Conservation (phyloP, 2,797 vertebrate species). For the Florisuga fusca region DNA sequence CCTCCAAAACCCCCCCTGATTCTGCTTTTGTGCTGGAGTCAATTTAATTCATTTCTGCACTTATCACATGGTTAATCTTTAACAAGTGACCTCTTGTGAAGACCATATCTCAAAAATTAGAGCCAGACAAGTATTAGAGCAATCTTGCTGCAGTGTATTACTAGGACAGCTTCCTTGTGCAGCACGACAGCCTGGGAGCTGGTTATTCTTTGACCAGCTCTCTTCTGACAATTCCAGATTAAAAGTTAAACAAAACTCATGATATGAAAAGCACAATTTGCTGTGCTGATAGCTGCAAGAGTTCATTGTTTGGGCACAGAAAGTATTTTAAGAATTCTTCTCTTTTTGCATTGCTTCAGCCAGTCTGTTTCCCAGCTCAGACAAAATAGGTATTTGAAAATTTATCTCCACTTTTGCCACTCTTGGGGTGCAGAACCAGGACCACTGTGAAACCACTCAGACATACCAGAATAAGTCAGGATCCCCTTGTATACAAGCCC, state of each 20-base stretch:
- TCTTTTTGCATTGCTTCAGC: not conserved
- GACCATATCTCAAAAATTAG: not conserved
- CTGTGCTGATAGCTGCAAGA: not conserved
- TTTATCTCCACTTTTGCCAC: not conserved
- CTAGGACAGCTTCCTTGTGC: not conserved
- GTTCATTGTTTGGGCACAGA: not conserved
- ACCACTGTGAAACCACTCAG: not conserved
- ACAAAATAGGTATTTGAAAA: not conserved
- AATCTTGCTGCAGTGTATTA: not conserved
- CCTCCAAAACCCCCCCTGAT: not conserved
- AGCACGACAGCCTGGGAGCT: not conserved
- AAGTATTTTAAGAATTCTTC: not conserved
- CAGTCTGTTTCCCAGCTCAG: not conserved
- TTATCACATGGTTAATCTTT: slow-evolving; percentile 24
- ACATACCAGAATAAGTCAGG: not conserved
- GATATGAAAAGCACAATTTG: not conserved
- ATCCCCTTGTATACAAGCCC: not conserved
- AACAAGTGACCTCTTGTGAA: slow-evolving; percentile 6
- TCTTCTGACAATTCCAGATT: slow-evolving; percentile 6
- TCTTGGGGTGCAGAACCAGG: not conserved
- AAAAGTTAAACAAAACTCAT: slow-evolving; percentile 14
- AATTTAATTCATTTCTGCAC: not conserved
- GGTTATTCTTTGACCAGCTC: not conserved
- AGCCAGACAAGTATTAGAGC: not conserved
- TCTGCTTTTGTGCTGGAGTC: not conserved